Evolutionary conservation across 2,113 vertebrate genomes (phyloP), one percentile per base, ranked within the genome.

Genomic region (Oncorhynchus kisutch): DNA sequence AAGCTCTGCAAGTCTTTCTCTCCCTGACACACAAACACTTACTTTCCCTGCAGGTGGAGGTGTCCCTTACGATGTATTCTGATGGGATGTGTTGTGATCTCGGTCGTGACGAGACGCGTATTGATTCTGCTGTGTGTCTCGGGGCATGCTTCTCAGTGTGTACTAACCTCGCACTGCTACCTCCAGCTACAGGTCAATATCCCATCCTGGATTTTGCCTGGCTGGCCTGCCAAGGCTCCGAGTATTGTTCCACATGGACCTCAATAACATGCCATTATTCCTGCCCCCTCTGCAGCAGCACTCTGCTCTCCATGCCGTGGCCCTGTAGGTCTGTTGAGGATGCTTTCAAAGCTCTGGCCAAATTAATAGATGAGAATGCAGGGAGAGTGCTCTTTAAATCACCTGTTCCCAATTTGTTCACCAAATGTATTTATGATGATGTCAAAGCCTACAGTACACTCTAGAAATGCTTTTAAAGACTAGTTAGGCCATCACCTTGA

Each of bases 101-200:
- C 9, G 2, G 39, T 45, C 39, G 9, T 45, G 39, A 45, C 39
- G 8, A 45, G 39, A 45, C 9, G 2, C 39, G 8, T 45, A 45
- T 45, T 45, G 39, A 45, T 45, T 45, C 39, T 45, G 9, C 39
- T 45, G 39, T 12, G 9, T 45, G 39, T 45, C 39, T 45, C 39
- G 39, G 9, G 39, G 39, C 39, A 45, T 45, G 2, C 39, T 45
- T 45, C 29, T 72, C 75, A 51, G 8, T 67, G 48, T 60, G 54
- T 67, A 66, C 66, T 57, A 69, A 45, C 57, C 67, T 74, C 57
- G 31, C 54, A 25, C 29, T 48, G 39, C 72, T 45, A 45, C 14
- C 57, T 70, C 59, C 45, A 49, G 68, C 57, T 39, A 25, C 72
- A 54, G 57, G 67, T 79, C 72, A 79, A 74, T 79, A 74, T 60